Evolutionary conservation across 2,113 vertebrate species (phyloP).

Genomic region (Anguilla japonica): DNA sequence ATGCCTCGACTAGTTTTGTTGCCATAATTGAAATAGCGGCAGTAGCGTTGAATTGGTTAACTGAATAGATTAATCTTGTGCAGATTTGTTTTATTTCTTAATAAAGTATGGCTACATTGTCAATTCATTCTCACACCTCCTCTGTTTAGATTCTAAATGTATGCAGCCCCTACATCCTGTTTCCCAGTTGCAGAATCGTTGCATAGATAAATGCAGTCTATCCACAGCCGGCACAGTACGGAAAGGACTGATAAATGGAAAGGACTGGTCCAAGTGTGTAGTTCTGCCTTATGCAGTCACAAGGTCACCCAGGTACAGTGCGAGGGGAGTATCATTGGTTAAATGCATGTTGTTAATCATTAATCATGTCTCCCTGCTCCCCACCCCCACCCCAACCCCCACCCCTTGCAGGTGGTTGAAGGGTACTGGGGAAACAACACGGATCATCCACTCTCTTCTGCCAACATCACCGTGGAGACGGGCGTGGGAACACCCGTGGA

Average conservation of each 20-base stretch:
- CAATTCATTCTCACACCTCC: not conserved
- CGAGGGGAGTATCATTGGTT: not conserved
- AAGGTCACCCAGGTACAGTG: constrained; percentile 5
- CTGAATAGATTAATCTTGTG: not conserved
- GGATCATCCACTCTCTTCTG: not conserved
- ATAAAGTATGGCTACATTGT: not conserved
- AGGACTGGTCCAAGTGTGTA: not conserved
- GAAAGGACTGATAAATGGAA: not conserved
- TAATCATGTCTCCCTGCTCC: constrained; percentile 12
- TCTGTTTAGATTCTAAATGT: not conserved
- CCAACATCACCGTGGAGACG: constrained; percentile 49
- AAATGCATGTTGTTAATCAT: constrained; percentile 29
- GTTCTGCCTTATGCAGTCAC: not conserved
- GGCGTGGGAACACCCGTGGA: constrained; percentile 35
- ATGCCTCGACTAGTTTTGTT: not conserved
- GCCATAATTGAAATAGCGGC: not conserved
- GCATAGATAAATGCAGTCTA: not conserved
- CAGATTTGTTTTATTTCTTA: not conserved
- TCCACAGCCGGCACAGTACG: not conserved
- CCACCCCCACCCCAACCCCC: not conserved
- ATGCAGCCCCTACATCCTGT: not conserved
- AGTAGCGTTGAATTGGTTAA: not conserved
- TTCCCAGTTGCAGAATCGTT: not conserved
- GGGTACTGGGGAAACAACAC: constrained; percentile 63
- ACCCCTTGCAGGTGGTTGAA: constrained; percentile 72